These are phyloP conservation scores for Hololepta plana DNA, from an alignment of 2,888 invertebrate species.

Conservation along the genomic window DNA sequence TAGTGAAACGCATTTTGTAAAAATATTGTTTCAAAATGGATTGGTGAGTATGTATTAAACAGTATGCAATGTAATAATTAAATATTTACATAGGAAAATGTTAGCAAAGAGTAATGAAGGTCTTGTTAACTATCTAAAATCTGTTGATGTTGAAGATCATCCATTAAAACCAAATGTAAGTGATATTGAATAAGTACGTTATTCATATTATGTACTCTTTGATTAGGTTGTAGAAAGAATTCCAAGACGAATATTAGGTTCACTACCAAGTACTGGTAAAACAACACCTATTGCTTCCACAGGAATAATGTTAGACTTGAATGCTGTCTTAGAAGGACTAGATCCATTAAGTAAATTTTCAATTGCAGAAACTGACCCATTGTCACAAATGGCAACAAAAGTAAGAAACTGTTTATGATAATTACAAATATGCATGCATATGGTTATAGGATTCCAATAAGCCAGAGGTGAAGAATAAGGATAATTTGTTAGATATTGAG, in stretches of 20 bases:
- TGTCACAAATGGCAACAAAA: constrained; percentile 41
- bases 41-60: no score
- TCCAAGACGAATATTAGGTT: constrained; percentile 30
- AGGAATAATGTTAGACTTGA: constrained; percentile 28
- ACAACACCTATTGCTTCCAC: constrained; percentile 28
- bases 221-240: constrained; percentile 34
- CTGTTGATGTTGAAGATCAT: constrained; percentile 1
- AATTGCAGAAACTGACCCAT: constrained; percentile 41
- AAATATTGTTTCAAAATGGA: no score
- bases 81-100: no score
- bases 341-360: constrained; percentile 61
- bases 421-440: neutral
- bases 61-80: no score
- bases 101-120: no score
- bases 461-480: neutral
- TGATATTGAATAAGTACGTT: no score
- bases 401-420: neutral
- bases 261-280: constrained; percentile 30
- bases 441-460: constrained; percentile 2
- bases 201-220: no score
- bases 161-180: neutral
- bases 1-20: no score
- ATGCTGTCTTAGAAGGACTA: constrained; percentile 44
- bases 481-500: constrained; percentile 30
- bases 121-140: no score